Evolutionary conservation across 2,888 invertebrate genomes (phyloP), one percentile per base, ranked within the genome.

Genomic region (Drosophila pseudotalamancana): DNA sequence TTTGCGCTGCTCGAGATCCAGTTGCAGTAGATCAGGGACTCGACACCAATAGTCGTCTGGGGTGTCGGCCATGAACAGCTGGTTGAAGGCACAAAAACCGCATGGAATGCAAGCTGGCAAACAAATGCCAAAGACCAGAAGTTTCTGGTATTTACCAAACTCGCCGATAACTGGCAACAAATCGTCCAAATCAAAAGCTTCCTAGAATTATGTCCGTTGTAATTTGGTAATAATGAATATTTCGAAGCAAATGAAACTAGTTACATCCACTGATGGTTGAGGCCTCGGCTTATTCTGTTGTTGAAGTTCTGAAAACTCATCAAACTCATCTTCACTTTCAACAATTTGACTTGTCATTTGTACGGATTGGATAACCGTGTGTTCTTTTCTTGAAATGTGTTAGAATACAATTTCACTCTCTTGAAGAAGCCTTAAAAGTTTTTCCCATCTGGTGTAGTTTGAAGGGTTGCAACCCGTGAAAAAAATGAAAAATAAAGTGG

Each of bases 71-170:
- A 98, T 97, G 92, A 98, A 98, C 31, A 98, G 93, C 92, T 97
- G 97, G 92, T 97, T 97, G 91, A 98, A 97, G 4, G 97, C 97
- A 91, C 97, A 96, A 91, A 97, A 97, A 25, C 97, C 97, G 87
- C 97, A 97, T 0, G 97, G 97, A 78, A 98, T 94, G 87, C 97
- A 97, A 3, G 97, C 97, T 12, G 97, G 96, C 66, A 97, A 92
- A 86, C 97, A 97, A 60, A 98, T 95, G 50, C 97, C 93, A 94
- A 97, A 97, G 18, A 97, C 92, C 64, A 97, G 92, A 50, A 96
- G 92, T 90, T 96, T 97, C 90, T 98, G 98, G 91, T 97, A 98
- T 32, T 93, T 93, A 43, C 98, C 98, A 90, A 97, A 97, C 90
- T 97, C 97, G 2, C 97, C 98, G 64, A 98, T 95, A 88, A 95